phyloP scores from a whole-genome alignment of 2,113 vertebrate species.

The Sula dactylatra region DNA sequence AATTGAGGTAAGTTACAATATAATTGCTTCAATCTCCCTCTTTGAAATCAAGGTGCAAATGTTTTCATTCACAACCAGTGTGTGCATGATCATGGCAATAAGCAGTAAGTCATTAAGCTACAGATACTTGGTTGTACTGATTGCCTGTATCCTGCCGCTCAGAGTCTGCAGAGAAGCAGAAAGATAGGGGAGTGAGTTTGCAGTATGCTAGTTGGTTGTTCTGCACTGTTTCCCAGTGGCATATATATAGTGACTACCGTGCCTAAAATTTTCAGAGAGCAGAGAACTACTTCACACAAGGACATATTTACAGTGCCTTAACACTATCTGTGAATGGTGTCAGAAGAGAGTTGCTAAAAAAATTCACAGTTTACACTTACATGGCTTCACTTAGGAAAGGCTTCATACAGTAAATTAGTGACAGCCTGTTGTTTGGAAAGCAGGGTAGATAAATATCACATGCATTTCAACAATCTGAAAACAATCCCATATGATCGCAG shows the following conservation, averaged over 20 bases:
- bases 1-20: neutral
- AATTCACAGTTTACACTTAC: neutral
- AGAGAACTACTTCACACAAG: neutral
- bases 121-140: neutral
- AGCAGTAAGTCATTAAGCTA: neutral
- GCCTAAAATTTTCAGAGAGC: neutral
- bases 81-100: neutral
- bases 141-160: neutral
- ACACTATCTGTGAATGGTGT: neutral
- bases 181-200: neutral
- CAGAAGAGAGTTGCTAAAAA: neutral
- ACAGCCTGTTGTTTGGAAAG: neutral
- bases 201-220: accelerated
- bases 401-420: neutral
- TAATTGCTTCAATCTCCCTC: neutral
- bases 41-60: neutral
- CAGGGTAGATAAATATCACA: neutral
- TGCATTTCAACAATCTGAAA: neutral
- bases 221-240: neutral
- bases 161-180: neutral
- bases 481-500: neutral
- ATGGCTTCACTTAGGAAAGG: neutral
- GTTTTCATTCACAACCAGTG: neutral
- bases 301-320: neutral
- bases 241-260: accelerated